A percentile compares a stretch with the other conserved stretches of the same genome.
Conservation (phyloP, 1,140 invertebrate genomes). For the Globodera rostochiensis region DNA sequence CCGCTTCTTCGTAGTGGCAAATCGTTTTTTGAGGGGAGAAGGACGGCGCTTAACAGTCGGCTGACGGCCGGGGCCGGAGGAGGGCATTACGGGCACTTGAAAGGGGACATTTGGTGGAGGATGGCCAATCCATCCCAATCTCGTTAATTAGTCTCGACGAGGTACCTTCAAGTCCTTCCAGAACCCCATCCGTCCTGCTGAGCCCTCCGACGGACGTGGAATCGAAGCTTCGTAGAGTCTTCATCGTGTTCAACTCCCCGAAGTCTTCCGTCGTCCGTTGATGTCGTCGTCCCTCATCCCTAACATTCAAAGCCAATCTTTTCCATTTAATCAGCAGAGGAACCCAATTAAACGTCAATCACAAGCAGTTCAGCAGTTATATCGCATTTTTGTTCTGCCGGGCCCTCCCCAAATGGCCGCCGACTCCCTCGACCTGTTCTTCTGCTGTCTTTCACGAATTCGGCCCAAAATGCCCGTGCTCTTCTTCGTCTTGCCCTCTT, state of each 20-base stretch:
- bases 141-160: neutral
- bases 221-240: slow-evolving; percentile 33
- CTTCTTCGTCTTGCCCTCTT: slow-evolving; percentile 48
- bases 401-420: too few species aligned
- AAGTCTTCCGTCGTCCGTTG: slow-evolving; percentile 33
- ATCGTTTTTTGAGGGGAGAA: slow-evolving; percentile 46
- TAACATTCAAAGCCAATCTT: slow-evolving; percentile 26
- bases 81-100: slow-evolving; percentile 57
- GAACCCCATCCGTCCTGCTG: neutral
- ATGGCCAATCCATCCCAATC: neutral
- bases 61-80: slow-evolving; percentile 58
- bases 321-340: neutral
- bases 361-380: too few species aligned
- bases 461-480: slow-evolving; percentile 50
- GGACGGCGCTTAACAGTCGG: slow-evolving; percentile 42
- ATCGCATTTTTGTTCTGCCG: too few species aligned
- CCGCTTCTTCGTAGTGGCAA: slow-evolving; percentile 14
- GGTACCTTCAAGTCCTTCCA: neutral
- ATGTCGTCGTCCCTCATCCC: slow-evolving; percentile 42
- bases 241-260: slow-evolving; percentile 31
- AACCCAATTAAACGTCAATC: too few species aligned
- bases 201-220: slow-evolving; percentile 26
- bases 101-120: slow-evolving; percentile 21
- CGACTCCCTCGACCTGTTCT: slow-evolving; percentile 1
- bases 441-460: slow-evolving; percentile 50